Conservation (phyloP, 2,797 vertebrate genomes). For the Peromyscus attwateri region DNA sequence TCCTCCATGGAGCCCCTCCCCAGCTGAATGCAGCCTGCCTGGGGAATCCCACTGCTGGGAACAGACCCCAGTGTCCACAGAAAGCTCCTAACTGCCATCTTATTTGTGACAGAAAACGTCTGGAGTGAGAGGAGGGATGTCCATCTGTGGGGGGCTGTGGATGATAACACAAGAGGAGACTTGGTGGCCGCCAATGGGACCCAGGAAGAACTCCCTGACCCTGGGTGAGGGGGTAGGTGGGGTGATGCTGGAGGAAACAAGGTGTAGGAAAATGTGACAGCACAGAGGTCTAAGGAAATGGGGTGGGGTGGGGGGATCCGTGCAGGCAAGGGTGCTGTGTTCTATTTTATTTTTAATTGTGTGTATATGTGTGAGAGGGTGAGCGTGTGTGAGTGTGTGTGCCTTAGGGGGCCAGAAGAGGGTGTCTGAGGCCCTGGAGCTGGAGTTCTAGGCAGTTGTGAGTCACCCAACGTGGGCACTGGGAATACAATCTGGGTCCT, state of each 20-base stretch:
- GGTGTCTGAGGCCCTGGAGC: background rate
- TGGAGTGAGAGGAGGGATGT: background rate
- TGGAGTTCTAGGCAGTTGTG: background rate
- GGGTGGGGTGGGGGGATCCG: background rate
- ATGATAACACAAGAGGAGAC: background rate
- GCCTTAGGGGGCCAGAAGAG: background rate
- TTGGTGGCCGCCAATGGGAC: background rate
- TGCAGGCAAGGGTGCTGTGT: background rate
- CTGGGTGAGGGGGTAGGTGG: background rate
- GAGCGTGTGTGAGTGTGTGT: background rate
- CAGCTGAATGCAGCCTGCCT: background rate
- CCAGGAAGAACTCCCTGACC: background rate
- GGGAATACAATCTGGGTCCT: background rate
- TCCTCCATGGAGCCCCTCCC: no score
- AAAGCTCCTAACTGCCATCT: no score
- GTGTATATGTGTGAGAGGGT: background rate
- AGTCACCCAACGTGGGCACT: background rate
- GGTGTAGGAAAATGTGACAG: background rate
- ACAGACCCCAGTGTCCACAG: background rate
- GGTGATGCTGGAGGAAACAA: background rate
- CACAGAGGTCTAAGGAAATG: background rate
- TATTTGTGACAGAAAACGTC: background rate
- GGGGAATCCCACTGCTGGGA: background rate
- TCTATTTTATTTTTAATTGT: background rate
- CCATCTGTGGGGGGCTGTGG: background rate